phyloP scores from a whole-genome alignment of 1,140 invertebrate species.

The Ladona fulva region DNA sequence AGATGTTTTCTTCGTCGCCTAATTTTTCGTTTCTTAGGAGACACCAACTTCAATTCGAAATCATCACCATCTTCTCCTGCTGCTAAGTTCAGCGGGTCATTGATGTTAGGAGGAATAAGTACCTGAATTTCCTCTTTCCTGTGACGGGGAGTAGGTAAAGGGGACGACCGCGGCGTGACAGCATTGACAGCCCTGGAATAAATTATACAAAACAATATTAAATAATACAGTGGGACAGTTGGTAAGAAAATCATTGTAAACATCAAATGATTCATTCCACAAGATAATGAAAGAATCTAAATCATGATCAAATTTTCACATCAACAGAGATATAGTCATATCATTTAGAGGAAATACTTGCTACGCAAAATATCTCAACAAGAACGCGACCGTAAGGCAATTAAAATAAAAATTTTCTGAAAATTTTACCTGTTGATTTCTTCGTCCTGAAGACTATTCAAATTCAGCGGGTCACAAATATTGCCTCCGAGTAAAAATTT shows the following conservation, averaged over 20 bases:
- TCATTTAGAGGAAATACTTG: too few species aligned
- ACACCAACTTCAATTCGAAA: constrained; percentile 63
- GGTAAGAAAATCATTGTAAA: not conserved
- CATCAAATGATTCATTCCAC: constrained; percentile 1
- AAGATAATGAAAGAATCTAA: not conserved
- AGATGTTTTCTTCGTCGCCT: constrained; percentile 44
- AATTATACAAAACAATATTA: not conserved
- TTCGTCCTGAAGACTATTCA: constrained; percentile 85
- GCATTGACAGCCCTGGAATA: constrained; percentile 60
- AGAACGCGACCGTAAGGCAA: not conserved
- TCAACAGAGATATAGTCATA: too few species aligned
- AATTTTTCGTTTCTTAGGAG: constrained; percentile 46
- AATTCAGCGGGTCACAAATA: constrained; percentile 88
- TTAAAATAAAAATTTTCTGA: constrained; percentile 9
- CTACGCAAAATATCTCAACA: too few species aligned
- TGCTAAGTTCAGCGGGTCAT: constrained; percentile 80
- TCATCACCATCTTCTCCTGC: constrained; percentile 62
- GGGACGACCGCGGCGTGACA: constrained; percentile 77
- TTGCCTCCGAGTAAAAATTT: constrained; percentile 92
- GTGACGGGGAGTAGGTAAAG: constrained; percentile 73
- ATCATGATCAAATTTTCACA: too few species aligned
- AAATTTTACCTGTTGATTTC: constrained; percentile 57
- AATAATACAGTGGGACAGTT: constrained; percentile 5
- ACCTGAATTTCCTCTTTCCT: constrained; percentile 77
- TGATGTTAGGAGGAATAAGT: constrained; percentile 84